Base-by-base conservation (phyloP, 2,888 invertebrate species). In the Cantharis rustica region DNA sequence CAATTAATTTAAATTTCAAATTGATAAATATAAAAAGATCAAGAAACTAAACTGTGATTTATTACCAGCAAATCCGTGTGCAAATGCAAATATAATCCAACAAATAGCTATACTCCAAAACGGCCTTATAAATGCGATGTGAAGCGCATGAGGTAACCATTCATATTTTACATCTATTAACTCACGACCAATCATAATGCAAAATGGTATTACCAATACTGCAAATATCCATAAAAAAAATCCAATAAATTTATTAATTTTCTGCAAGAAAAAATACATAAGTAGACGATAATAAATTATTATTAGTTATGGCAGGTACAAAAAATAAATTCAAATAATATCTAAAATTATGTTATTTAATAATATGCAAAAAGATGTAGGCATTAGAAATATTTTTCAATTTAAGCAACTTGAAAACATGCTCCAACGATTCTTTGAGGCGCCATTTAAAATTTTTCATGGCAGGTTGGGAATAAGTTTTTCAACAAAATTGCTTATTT, bases 81-180 rank as follows among this genome's bases (percentile, higher is more conserved):
- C 75, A 68, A 82, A 83, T 10, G 80, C 77, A 17, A 81, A 81
- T 16, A 83, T 73, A 7, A 82, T 69, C 62, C 75, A 27, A 27
- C 71, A 79, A 7, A 80, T 27, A 9, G 78, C 78, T 0, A 82
- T 5, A 1, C 79, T 74, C 83, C 83, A 83, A 4, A 74, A 31
- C n/a, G 80, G 80, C 75, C 81, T 79, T 16, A 79, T 79, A 11
- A 76, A 71, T 5, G 82, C 78, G 69, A 83, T 82, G 62, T 80
- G 83, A 10, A 82, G 31, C 2, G 80, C 79, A 15, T 82, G 68
- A 26, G 71, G 64, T 11, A 80, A 3, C 31, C 79, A 78, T 70
- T 76, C 74, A 31, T 81, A 80, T 17, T 79, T 77, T 69, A 71
- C 23, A 20, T 69, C 71, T 2, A 73, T 69, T 23, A 79, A 78